Evolutionary conservation across 2,888 invertebrate species (phyloP).

Genomic region (Ethmia dodecea): DNA sequence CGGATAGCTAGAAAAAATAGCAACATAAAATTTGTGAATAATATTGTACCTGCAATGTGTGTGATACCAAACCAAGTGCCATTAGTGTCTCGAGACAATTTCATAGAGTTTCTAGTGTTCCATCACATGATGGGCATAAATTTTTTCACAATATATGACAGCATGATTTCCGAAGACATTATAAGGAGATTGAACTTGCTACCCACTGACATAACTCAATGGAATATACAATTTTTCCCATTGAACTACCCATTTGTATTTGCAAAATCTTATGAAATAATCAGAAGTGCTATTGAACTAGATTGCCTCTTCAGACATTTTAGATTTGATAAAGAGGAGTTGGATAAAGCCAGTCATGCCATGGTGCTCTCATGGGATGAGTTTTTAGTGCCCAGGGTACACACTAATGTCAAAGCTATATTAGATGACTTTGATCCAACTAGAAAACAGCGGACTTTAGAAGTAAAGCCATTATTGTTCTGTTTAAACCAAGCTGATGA

Average conservation of each 20-base stretch:
- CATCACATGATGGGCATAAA: constrained; percentile 82
- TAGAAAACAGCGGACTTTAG: constrained; percentile 46
- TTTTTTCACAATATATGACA: constrained; percentile 82
- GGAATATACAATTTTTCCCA: constrained; percentile 78
- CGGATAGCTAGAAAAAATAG: constrained; percentile 43
- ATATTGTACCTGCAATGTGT: constrained; percentile 79
- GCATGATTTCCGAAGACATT: constrained; percentile 70
- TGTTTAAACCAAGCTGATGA: constrained; percentile 68
- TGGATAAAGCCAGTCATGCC: constrained; percentile 69
- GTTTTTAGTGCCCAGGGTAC: constrained; percentile 79
- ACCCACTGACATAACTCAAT: constrained; percentile 64
- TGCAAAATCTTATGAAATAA: constrained; percentile 64
- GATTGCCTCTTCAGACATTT: constrained; percentile 82
- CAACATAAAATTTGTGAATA: constrained; percentile 60
- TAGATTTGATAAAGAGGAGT: constrained; percentile 66
- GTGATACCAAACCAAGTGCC: constrained; percentile 78
- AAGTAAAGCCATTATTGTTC: constrained; percentile 50
- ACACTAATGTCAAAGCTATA: constrained; percentile 72
- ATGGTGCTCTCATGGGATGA: constrained; percentile 81
- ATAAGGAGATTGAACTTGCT: constrained; percentile 62
- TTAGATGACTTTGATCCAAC: constrained; percentile 71
- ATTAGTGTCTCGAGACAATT: constrained; percentile 69
- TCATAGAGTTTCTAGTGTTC: constrained; percentile 82
- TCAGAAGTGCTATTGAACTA: constrained; percentile 74
- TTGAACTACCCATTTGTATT: constrained; percentile 82